A percentile compares a stretch with the other conserved stretches of the same genome.
phyloP scores from a whole-genome alignment of 2,113 vertebrate species.

The Lagopus muta region DNA sequence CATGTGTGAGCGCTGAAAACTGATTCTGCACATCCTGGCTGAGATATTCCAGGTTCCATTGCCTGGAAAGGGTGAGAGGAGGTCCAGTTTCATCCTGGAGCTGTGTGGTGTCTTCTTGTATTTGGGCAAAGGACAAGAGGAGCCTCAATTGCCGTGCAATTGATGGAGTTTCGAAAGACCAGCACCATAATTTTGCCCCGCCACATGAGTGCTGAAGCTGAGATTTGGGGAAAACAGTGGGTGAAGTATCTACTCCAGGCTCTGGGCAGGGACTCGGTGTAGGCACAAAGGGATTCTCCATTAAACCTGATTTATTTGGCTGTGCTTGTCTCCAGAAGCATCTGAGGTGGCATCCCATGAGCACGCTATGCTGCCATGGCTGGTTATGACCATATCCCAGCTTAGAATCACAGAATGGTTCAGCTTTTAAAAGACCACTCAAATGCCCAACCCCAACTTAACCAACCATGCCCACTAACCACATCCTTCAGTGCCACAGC shows the following conservation, averaged over 20 bases:
- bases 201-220: background rate
- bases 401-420: too few species aligned
- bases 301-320: background rate
- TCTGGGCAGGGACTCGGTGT: background rate
- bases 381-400: rapidly evolving
- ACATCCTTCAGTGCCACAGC: too few species aligned
- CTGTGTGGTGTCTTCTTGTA: rapidly evolving
- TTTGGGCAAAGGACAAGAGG: background rate
- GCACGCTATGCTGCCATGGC: rapidly evolving
- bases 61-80: background rate
- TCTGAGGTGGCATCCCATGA: background rate
- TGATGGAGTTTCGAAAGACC: background rate
- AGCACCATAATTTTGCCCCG: rapidly evolving
- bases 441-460: too few species aligned
- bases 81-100: background rate
- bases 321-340: background rate
- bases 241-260: rapidly evolving
- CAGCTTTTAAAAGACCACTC: too few species aligned
- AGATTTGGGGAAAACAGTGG: background rate
- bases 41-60: background rate
- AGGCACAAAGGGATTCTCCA: background rate
- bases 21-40: background rate
- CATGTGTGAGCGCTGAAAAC: background rate
- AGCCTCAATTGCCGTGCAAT: background rate
- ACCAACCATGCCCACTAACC: too few species aligned